Percentiles rank a stretch among this genome's conserved stretches.
These are phyloP conservation scores for Smutsia gigantea DNA, from an alignment of 2,797 vertebrate genomes.

Conservation along the genomic window DNA sequence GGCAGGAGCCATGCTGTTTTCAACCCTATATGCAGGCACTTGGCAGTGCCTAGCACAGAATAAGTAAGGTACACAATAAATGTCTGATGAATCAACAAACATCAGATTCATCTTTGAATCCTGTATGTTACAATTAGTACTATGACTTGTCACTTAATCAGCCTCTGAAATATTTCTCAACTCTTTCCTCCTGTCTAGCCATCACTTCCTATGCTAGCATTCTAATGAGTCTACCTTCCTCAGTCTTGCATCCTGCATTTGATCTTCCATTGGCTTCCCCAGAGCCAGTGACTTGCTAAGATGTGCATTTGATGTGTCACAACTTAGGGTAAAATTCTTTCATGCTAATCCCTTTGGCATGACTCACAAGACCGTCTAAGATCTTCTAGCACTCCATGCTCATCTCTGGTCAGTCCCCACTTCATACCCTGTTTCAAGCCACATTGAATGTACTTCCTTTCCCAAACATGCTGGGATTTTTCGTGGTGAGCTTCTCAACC, in stretches of 20 bases:
- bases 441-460: background rate
- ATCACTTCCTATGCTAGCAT: background rate
- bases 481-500: background rate
- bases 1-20: background rate
- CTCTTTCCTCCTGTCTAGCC: background rate
- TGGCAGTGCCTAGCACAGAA: background rate
- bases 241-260: background rate
- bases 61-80: background rate
- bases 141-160: slow-evolving; percentile 9
- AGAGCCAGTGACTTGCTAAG: background rate
- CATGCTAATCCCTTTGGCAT: background rate
- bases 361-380: background rate
- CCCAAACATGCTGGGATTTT: background rate
- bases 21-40: background rate
- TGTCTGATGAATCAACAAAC: background rate
- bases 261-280: background rate
- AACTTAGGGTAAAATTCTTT: background rate
- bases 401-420: background rate
- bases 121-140: background rate
- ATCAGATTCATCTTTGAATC: background rate
- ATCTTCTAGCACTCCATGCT: background rate
- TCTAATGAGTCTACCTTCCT: background rate
- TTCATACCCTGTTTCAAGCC: background rate
- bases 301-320: background rate
- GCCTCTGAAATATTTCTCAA: background rate